Percentiles rank a stretch among this genome's conserved stretches.
These are phyloP conservation scores for Steinernema carpocapsae DNA, from an alignment of 2,888 invertebrate genomes.

Conservation along the genomic window DNA sequence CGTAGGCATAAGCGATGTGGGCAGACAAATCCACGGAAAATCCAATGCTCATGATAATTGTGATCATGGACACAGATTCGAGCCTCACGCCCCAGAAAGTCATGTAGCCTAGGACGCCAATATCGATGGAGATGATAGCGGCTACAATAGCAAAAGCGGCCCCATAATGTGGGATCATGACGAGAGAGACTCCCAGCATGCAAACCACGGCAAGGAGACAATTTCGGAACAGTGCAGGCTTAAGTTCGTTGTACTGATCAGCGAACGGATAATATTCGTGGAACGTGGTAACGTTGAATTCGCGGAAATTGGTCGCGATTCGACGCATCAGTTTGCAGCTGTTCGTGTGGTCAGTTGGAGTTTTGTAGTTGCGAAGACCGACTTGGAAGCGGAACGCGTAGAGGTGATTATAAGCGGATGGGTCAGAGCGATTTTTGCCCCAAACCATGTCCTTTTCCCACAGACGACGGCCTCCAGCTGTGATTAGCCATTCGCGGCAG, in stretches of 20 bases:
- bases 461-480: conserved; percentile 63
- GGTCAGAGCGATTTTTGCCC: conserved; percentile 46
- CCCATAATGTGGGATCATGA: conserved; percentile 88
- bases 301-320: conserved; percentile 51
- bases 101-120: conserved; percentile 68
- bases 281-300: conserved; percentile 85
- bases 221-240: conserved; percentile 72
- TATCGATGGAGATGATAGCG: conserved; percentile 77
- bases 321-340: conserved; percentile 69
- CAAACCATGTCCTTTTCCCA: conserved; percentile 68
- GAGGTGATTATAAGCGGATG: conserved; percentile 43
- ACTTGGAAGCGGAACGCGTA: conserved; percentile 67
- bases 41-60: conserved; percentile 91
- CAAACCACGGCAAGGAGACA: conserved; percentile 86
- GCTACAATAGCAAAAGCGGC: conserved; percentile 92
- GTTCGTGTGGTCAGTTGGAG: conserved; percentile 66
- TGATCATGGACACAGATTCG: conserved; percentile 83
- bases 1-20: conserved; percentile 82
- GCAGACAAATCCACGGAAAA: conserved; percentile 78
- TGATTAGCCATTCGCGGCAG: conserved; percentile 63
- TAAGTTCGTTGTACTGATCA: conserved; percentile 73
- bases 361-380: conserved; percentile 65
- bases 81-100: conserved; percentile 76
- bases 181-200: conserved; percentile 90
- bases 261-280: conserved; percentile 95